Conservation (phyloP, 2,113 vertebrate genomes). For the Orthonyx spaldingii region DNA sequence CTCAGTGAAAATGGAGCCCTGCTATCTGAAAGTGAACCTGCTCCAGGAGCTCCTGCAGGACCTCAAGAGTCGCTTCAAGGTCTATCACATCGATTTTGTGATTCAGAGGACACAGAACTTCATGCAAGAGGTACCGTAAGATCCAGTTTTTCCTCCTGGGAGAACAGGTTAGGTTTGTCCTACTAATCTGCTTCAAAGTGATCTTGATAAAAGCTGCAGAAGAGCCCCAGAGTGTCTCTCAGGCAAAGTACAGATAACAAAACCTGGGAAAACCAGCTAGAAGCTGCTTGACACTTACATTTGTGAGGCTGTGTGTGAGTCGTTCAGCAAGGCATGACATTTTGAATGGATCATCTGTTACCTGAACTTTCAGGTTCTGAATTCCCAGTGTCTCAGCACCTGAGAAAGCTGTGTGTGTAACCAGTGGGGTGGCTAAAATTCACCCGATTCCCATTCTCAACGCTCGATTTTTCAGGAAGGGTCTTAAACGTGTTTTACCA, state of each 20-base stretch:
- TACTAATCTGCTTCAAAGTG: neutral
- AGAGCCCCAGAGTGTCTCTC: neutral
- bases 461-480: neutral
- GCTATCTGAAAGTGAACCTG: constrained; percentile 78
- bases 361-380: neutral
- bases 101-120: constrained; percentile 86
- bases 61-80: constrained; percentile 80
- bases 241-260: neutral
- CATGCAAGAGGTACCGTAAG: constrained; percentile 84
- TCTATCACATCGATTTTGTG: constrained; percentile 75
- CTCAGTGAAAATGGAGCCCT: constrained; percentile 77
- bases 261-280: neutral
- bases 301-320: neutral
- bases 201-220: neutral
- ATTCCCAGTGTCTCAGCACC: neutral
- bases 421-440: neutral
- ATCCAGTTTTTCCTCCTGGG: neutral
- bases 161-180: constrained; percentile 5
- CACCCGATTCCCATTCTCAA: neutral
- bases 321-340: neutral
- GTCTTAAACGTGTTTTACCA: neutral
- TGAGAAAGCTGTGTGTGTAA: neutral
- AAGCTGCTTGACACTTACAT: neutral
- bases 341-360: neutral
- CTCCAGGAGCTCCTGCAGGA: constrained; percentile 80